A percentile compares a stretch with the other conserved stretches of the same genome.
These are phyloP conservation scores for Coremacera marginata DNA, from an alignment of 2,888 invertebrate species.

Conservation along the genomic window DNA sequence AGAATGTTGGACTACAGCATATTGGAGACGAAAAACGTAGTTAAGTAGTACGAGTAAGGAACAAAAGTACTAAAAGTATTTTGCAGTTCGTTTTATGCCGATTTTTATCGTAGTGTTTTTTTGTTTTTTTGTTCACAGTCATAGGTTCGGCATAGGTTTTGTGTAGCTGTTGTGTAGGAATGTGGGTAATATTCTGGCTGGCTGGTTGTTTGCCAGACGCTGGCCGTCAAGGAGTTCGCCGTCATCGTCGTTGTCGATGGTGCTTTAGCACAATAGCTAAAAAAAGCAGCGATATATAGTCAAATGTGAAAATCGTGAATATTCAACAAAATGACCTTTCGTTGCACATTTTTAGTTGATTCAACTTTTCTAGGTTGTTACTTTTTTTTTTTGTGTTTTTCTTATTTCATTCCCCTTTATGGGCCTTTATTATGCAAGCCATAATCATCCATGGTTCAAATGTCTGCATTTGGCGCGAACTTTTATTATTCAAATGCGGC, in stretches of 20 bases:
- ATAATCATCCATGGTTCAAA: constrained; percentile 4
- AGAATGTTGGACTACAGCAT: not conserved
- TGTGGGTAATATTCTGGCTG: too few species aligned
- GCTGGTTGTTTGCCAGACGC: not conserved
- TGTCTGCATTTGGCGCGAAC: constrained; percentile 33
- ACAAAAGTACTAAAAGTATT: constrained; percentile 35
- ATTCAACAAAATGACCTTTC: constrained; percentile 28
- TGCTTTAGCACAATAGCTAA: constrained; percentile 2
- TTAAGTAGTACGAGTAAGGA: constrained; percentile 9
- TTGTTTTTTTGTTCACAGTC: too few species aligned
- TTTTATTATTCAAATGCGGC: constrained; percentile 21
- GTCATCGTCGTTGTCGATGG: not conserved
- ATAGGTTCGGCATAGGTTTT: too few species aligned
- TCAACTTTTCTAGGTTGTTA: not conserved
- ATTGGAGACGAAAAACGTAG: not conserved
- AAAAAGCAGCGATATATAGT: not conserved
- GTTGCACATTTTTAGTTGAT: constrained; percentile 19
- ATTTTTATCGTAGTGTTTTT: constrained; percentile 2
- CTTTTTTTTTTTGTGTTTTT: not conserved
- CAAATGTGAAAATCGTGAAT: constrained; percentile 17
- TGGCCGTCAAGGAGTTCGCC: constrained; percentile 11
- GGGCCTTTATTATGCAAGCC: constrained; percentile 14
- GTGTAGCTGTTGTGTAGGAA: too few species aligned
- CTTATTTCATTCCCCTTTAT: not conserved
- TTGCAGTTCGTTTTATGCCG: constrained; percentile 23